phyloP scores from a whole-genome alignment of 64 coral and sea anemone genomes.

The Montipora capricornis region DNA sequence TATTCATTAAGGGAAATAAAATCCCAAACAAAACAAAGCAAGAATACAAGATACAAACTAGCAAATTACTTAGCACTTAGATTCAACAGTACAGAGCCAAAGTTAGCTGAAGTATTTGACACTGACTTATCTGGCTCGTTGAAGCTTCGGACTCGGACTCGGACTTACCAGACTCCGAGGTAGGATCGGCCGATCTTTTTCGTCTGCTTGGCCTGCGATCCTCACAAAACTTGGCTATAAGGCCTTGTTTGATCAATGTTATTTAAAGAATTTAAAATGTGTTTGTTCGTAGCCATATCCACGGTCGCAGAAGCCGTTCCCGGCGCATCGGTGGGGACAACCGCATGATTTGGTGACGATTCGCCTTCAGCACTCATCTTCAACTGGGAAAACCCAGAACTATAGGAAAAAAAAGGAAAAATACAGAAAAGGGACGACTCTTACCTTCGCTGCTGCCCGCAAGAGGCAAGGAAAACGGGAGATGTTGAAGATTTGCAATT shows the following conservation, averaged over 20 bases:
- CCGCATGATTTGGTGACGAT: slow-evolving; percentile 30
- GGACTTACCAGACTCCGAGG: no score
- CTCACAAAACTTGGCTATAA: slow-evolving; percentile 29
- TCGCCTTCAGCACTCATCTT: slow-evolving; percentile 33
- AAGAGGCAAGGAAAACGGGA: background rate
- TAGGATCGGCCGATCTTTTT: background rate
- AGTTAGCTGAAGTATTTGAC: no score
- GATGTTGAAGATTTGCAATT: background rate
- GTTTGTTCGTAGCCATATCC: no score
- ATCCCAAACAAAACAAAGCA: no score
- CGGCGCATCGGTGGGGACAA: slow-evolving; percentile 34
- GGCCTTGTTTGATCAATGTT: background rate
- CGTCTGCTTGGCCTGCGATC: slow-evolving; percentile 6
- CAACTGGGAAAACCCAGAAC: no score
- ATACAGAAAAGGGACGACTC: background rate
- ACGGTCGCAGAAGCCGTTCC: slow-evolving; percentile 14
- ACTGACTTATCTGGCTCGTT: no score
- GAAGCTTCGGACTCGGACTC: no score
- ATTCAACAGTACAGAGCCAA: no score
- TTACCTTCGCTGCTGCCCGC: background rate
- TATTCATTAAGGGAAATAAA: no score
- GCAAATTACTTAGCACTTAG: no score
- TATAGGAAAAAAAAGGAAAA: background rate
- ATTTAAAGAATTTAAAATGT: background rate
- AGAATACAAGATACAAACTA: no score